Base-by-base conservation (phyloP, 2,113 vertebrate genomes). In the Saguinus midas region DNA sequence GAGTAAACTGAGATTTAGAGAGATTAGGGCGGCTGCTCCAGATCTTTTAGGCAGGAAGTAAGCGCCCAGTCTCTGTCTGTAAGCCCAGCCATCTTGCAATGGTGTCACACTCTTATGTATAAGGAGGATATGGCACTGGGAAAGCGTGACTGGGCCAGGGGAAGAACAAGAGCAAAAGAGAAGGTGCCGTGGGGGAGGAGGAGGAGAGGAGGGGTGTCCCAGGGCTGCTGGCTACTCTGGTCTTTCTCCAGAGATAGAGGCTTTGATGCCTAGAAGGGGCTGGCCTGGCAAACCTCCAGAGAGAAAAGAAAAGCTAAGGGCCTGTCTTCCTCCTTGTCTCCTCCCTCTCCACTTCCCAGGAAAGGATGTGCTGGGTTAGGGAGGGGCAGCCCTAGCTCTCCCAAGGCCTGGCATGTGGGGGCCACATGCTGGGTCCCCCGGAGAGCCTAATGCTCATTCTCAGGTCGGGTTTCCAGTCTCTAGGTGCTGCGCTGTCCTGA, bases 1-100 rank as follows among this genome's bases (percentile, higher is more conserved):
- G 37, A 86, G 87, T 50, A 92, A 61, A 48, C 76, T 87, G 94
- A 96, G 66, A 35, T 58, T 84, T 89, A 76, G 95, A 66, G 72
- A 50, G 68, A 68, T 37, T 25, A 80, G 79, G 94, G 61, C 48
- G 45, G 70, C 68, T 37, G 43, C 78, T 68, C 76, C 11, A 9
- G 68, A 61, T 90, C 73, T 79, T 75, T 81, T 79, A 83, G 81
- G 87, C 3, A 18, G 52, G 85, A 95, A n/a, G 43, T n/a, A 72
- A 85, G 75, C 35, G 20, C 32, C 29, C 0, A 0, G 57, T 50
- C 57, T 70, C 82, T 82, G 55, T 61, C 61, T 91, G 87, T 92
- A 48, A 90, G 64, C 6, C 73, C 23, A 13, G 61, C 0, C 0
- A 21, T 40, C 45, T 92, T 86, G 87, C 75, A 12, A 0, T 9